A percentile compares a stretch with the other conserved stretches of the same genome.
Evolutionary conservation across 2,113 vertebrate species (phyloP).

Genomic region (Chloropsis cyanopogon): DNA sequence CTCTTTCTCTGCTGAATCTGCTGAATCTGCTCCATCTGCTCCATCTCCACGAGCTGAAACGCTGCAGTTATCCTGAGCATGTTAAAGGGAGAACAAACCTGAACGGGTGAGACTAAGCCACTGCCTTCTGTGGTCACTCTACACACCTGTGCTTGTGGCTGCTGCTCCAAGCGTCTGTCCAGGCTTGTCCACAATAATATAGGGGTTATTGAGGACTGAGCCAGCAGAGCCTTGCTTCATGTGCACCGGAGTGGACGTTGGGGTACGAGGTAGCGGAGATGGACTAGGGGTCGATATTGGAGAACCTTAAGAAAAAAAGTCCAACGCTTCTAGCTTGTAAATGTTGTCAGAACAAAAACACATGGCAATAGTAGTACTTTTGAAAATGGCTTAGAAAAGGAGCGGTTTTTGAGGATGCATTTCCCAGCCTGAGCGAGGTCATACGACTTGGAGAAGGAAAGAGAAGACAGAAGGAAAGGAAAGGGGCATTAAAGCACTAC

Average conservation of each 20-base stretch:
- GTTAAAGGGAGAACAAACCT: not conserved
- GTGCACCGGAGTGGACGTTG: constrained; percentile 88
- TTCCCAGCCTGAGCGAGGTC: not conserved
- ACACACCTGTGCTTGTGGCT: constrained; percentile 72
- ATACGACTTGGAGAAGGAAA: not conserved
- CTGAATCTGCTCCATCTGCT: too few relatives aligned
- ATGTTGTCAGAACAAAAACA: constrained; percentile 15
- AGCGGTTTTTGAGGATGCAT: not conserved
- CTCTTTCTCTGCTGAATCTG: not conserved
- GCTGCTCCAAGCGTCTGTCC: constrained; percentile 83
- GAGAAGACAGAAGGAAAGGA: not conserved
- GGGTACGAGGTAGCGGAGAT: constrained; percentile 90
- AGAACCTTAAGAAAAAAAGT: constrained; percentile 81
- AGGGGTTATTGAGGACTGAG: constrained; percentile 85
- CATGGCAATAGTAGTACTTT: not conserved
- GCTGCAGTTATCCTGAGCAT: not conserved
- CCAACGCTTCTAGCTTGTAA: constrained; percentile 50
- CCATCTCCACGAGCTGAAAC: not conserved
- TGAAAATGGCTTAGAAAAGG: not conserved
- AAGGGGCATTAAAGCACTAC: not conserved
- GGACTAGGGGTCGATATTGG: constrained; percentile 96
- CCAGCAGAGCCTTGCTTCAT: constrained; percentile 82
- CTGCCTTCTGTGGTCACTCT: constrained; percentile 14
- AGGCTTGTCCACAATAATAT: constrained; percentile 89
- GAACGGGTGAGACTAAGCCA: not conserved